Evolutionary conservation across 2,888 invertebrate species (phyloP).

Genomic region (Leptarthrus brevirostris): DNA sequence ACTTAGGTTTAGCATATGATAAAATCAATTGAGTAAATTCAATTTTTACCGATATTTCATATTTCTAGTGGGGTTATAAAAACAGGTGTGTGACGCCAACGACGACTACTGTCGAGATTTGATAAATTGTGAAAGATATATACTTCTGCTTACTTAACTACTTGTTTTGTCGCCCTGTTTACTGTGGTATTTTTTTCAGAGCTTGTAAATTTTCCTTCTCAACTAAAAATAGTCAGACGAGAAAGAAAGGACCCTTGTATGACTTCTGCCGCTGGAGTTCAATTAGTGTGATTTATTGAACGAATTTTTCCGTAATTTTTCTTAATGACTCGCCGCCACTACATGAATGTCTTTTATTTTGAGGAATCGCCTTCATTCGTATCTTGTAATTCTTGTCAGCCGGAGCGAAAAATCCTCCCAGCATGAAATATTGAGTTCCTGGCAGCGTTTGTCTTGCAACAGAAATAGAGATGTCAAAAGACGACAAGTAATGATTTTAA

Average conservation of each 20-base stretch:
- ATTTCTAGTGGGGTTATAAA: too few relatives aligned
- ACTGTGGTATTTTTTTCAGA: not conserved
- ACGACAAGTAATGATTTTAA: slow-evolving; percentile 52
- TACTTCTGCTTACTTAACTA: too few relatives aligned
- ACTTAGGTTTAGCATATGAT: too few relatives aligned
- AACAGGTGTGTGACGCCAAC: too few relatives aligned
- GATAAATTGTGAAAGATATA: too few relatives aligned
- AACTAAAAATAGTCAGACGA: slow-evolving; percentile 7
- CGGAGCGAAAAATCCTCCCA: slow-evolving; percentile 8
- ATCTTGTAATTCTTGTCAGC: not conserved
- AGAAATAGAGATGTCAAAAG: slow-evolving; percentile 52
- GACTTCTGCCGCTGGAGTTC: slow-evolving; percentile 40
- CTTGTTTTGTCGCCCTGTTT: too few relatives aligned
- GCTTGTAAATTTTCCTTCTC: slow-evolving; percentile 1
- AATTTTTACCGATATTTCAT: too few relatives aligned
- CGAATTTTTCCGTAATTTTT: slow-evolving; percentile 54
- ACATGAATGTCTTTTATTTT: slow-evolving; percentile 5
- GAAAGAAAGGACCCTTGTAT: not conserved
- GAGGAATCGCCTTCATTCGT: not conserved
- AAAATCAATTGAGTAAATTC: too few relatives aligned
- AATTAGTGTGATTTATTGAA: slow-evolving; percentile 54
- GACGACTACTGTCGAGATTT: too few relatives aligned
- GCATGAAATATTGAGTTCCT: slow-evolving; percentile 50
- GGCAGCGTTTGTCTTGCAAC: slow-evolving; percentile 48
- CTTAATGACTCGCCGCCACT: slow-evolving; percentile 54